A percentile compares a stretch with the other conserved stretches of the same genome.
Conservation (phyloP, 2,888 invertebrate genomes). For the Tyria jacobaeae region DNA sequence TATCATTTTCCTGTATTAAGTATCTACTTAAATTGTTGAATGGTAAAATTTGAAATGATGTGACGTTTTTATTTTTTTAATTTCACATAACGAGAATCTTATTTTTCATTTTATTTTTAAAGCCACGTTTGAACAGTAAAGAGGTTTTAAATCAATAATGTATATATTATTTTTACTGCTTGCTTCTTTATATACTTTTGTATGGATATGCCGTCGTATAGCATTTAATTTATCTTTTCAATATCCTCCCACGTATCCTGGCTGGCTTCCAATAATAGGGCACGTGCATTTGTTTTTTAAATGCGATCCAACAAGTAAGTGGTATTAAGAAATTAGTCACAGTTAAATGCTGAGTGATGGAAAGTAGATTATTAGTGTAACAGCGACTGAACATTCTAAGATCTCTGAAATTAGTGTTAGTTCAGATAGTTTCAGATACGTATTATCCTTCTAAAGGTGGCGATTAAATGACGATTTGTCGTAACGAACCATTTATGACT, state of each 20-base stretch:
- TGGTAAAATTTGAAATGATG: background rate
- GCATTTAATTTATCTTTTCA: background rate
- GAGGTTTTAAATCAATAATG: constrained; percentile 4
- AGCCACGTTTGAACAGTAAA: background rate
- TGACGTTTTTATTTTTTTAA: background rate
- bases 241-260: constrained; percentile 10
- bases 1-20: constrained; percentile 2
- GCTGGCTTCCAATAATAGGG: constrained; percentile 18
- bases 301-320: constrained; percentile 15
- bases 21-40: background rate
- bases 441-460: no score
- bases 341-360: no score
- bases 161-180: background rate
- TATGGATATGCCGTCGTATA: background rate
- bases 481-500: no score
- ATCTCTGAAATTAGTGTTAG: no score
- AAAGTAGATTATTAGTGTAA: no score
- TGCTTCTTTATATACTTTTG: background rate
- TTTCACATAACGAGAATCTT: background rate
- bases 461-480: no score
- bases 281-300: constrained; percentile 13
- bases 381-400: no score
- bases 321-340: background rate
- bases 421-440: no score
- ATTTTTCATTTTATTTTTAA: background rate